phyloP scores from a whole-genome alignment of 2,888 invertebrate species.

The Mythimna lalbum region DNA sequence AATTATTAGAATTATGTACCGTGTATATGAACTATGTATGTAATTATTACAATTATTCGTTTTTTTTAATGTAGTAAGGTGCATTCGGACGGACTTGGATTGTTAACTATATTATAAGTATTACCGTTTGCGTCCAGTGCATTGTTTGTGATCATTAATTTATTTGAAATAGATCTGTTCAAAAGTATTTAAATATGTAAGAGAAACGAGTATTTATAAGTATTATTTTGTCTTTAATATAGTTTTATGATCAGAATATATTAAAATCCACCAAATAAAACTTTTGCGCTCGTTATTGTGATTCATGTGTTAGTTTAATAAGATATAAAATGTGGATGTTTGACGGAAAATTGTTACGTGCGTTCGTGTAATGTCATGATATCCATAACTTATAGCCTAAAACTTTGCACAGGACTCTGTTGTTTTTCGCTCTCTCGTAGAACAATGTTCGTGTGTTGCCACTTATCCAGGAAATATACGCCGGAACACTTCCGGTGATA shows the following conservation, averaged over 20 bases:
- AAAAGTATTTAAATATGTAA: constrained; percentile 4
- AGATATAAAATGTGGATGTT: background rate
- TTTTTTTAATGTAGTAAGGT: background rate
- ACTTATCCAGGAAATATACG: too few species aligned
- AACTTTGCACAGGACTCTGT: background rate
- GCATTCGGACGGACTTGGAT: background rate
- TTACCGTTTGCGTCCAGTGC: constrained; percentile 4
- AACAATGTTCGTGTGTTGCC: too few species aligned
- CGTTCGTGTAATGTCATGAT: background rate
- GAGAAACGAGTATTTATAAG: constrained; percentile 29
- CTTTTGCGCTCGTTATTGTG: background rate
- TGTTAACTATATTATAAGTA: constrained; percentile 9
- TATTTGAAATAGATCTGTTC: constrained; percentile 13
- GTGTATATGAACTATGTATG: too few species aligned
- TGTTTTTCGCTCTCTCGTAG: background rate
- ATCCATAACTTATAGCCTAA: background rate
- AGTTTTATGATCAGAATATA: background rate
- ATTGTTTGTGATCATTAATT: constrained; percentile 20
- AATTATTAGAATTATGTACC: too few species aligned
- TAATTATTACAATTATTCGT: background rate
- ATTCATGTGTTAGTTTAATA: background rate
- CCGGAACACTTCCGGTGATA: background rate
- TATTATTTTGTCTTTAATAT: constrained; percentile 20
- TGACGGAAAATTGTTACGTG: background rate
- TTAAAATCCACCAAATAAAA: background rate